phyloP scores from a whole-genome alignment of 2,797 vertebrate species.

The Spea hammondii region DNA sequence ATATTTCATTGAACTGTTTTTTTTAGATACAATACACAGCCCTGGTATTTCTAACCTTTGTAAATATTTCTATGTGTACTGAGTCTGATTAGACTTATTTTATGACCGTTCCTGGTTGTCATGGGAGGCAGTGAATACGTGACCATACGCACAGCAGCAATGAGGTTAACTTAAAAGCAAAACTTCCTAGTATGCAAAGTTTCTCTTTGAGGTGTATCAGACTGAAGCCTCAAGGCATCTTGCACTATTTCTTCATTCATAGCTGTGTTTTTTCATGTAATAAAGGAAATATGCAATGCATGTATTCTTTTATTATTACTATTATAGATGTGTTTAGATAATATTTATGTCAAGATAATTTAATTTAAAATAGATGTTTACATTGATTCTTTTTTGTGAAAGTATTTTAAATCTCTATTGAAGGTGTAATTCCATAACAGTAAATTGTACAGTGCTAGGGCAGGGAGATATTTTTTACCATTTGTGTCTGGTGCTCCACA shows the following conservation, averaged over 20 bases:
- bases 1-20: too few species aligned
- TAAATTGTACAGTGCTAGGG: too few species aligned
- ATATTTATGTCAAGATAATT: too few species aligned
- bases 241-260: neutral
- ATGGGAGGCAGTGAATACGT: conserved; percentile 38
- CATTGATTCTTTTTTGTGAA: too few species aligned
- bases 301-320: neutral
- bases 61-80: neutral
- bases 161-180: conserved; percentile 15
- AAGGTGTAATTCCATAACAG: too few species aligned
- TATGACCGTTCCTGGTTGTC: neutral
- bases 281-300: neutral
- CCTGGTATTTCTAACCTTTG: neutral
- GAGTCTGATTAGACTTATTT: conserved; percentile 4
- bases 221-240: conserved; percentile 2
- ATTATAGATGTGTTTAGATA: neutral
- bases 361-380: too few species aligned
- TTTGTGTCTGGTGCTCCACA: too few species aligned
- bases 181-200: conserved; percentile 32
- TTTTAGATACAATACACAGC: too few species aligned
- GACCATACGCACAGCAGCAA: conserved; percentile 32
- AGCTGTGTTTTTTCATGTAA: neutral
- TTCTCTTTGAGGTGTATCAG: conserved; percentile 19
- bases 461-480: too few species aligned
- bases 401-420: too few species aligned